phyloP scores from a whole-genome alignment of 2,797 vertebrate species.

The Cottoperca gobio region DNA sequence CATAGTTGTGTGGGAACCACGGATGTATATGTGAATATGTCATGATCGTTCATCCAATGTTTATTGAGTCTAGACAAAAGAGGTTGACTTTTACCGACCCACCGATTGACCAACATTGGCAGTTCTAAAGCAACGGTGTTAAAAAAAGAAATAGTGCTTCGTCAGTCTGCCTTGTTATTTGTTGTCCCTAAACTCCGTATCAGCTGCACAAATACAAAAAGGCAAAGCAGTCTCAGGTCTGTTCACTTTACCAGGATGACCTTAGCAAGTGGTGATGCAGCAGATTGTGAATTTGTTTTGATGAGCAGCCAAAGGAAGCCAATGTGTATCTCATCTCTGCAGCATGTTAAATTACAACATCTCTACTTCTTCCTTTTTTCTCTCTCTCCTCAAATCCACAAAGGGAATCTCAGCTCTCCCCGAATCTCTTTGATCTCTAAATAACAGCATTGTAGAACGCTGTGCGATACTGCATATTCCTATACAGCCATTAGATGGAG shows the following conservation, averaged over 20 bases:
- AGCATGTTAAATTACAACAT: slow-evolving; percentile 60
- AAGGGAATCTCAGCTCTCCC: slow-evolving; percentile 54
- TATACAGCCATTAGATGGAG: slow-evolving; percentile 8
- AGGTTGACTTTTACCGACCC: not conserved
- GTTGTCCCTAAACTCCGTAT: not conserved
- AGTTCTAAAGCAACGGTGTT: too few species aligned
- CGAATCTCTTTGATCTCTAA: slow-evolving; percentile 70
- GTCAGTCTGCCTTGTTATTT: not conserved
- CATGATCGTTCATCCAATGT: not conserved
- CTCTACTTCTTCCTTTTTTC: slow-evolving; percentile 33
- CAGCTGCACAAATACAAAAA: not conserved
- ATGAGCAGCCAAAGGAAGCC: slow-evolving; percentile 57
- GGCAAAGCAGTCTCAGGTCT: not conserved
- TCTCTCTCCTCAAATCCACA: slow-evolving; percentile 43
- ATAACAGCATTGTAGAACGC: slow-evolving; percentile 56
- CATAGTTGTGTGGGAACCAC: not conserved
- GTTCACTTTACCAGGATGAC: slow-evolving; percentile 28
- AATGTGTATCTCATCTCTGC: slow-evolving; percentile 49
- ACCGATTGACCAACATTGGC: not conserved
- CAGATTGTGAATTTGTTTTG: slow-evolving; percentile 60
- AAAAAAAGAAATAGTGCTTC: not conserved
- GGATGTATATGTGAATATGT: too few species aligned
- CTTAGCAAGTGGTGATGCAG: slow-evolving; percentile 46
- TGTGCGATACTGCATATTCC: slow-evolving; percentile 31
- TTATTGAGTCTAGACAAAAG: not conserved